A percentile compares a stretch with the other conserved stretches of the same genome.
Evolutionary conservation across 2,113 vertebrate genomes (phyloP).

Genomic region (Cheirogaleus medius): DNA sequence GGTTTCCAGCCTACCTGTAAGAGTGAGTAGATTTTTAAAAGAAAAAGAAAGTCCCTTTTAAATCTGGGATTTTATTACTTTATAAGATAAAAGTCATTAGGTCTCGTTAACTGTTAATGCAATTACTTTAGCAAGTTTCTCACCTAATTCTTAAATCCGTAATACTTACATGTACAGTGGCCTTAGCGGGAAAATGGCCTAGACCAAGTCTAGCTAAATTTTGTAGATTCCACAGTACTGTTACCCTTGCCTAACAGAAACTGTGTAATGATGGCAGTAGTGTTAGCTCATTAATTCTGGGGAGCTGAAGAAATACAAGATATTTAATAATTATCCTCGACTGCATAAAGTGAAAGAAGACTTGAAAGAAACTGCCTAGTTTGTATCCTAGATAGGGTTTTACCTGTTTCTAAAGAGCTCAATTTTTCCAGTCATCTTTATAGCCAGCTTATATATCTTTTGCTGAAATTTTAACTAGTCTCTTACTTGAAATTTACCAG

Average conservation of each 20-base stretch:
- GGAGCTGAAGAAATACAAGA: background rate
- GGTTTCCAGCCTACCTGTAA: background rate
- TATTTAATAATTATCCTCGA: background rate
- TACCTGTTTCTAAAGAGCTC: background rate
- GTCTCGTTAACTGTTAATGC: background rate
- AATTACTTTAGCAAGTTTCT: background rate
- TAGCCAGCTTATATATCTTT: background rate
- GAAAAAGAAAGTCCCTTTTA: background rate
- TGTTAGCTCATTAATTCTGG: background rate
- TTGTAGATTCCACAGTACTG: background rate
- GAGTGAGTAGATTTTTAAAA: background rate
- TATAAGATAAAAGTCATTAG: slow-evolving; percentile 22
- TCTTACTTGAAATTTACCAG: background rate
- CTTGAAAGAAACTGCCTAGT: background rate
- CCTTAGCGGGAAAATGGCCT: background rate
- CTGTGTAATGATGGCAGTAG: background rate
- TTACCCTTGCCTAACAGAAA: background rate
- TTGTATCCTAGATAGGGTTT: background rate
- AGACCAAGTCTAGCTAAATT: background rate
- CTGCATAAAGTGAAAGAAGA: background rate
- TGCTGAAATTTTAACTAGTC: slow-evolving; percentile 7
- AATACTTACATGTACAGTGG: background rate
- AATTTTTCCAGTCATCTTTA: background rate
- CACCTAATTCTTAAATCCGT: background rate
- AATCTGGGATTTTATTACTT: slow-evolving; percentile 48